Percentiles rank a stretch among this genome's conserved stretches.
phyloP scores from a whole-genome alignment of 2,113 vertebrate genomes.

The Xiphophorus hellerii region DNA sequence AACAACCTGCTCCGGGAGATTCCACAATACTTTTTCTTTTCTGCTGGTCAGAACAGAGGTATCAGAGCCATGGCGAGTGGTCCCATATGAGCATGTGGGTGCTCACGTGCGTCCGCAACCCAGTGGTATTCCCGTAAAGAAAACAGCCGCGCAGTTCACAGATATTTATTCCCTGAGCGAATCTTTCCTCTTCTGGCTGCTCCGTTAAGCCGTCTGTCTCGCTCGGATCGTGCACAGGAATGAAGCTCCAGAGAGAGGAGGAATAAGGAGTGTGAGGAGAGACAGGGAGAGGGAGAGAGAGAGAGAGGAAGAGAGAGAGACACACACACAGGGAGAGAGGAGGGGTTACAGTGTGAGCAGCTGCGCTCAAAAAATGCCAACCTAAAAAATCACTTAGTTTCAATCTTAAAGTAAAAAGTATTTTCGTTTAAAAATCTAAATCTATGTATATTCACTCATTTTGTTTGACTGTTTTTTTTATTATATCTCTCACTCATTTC shows the following conservation, averaged over 20 bases:
- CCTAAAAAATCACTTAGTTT: conserved; percentile 50
- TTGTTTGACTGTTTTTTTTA: conserved; percentile 2
- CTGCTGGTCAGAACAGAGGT: conserved; percentile 41
- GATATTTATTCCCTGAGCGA: conserved; percentile 79
- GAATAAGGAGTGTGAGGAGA: conserved; percentile 53
- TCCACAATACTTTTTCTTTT: conserved; percentile 42
- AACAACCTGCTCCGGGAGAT: conserved; percentile 34
- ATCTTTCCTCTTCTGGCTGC: conserved; percentile 56
- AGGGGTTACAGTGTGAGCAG: conserved; percentile 69
- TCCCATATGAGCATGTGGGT: conserved; percentile 50
- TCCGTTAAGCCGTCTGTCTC: conserved; percentile 60
- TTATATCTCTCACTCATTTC: background rate
- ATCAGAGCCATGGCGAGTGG: conserved; percentile 54
- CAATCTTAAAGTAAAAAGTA: conserved; percentile 8
- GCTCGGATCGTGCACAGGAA: conserved; percentile 76
- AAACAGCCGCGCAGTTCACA: conserved; percentile 40
- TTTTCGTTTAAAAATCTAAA: background rate
- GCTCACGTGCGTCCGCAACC: conserved; percentile 40
- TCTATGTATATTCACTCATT: background rate
- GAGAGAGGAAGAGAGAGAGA: conserved; percentile 12
- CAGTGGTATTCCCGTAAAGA: conserved; percentile 58
- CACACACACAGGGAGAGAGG: conserved; percentile 45
- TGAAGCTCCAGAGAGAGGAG: conserved; percentile 62
- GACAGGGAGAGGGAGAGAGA: conserved; percentile 43
- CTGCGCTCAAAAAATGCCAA: conserved; percentile 60